Evolutionary conservation across 2,113 vertebrate genomes (phyloP).

Genomic region (Serinus canaria): DNA sequence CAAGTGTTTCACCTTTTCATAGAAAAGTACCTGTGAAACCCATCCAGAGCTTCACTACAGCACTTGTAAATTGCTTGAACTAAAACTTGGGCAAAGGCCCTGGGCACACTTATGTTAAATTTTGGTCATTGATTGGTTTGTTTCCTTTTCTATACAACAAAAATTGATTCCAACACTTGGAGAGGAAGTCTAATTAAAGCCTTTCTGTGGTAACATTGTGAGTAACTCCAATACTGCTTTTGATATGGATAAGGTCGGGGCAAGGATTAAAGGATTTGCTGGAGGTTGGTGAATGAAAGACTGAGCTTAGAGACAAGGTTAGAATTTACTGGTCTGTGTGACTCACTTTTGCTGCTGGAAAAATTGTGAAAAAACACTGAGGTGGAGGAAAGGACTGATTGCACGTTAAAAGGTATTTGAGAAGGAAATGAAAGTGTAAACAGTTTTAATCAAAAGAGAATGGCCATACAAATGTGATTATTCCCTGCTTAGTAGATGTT

Average conservation of each 20-base stretch:
- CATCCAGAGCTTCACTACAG: background rate
- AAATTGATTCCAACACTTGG: background rate
- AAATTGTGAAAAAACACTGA: background rate
- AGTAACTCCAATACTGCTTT: background rate
- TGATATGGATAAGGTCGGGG: background rate
- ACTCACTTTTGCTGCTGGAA: background rate
- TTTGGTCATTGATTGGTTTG: background rate
- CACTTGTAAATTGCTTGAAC: background rate
- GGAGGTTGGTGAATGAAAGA: background rate
- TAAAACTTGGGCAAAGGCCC: background rate
- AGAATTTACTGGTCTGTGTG: background rate
- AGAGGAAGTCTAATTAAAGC: background rate
- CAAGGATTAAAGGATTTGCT: background rate
- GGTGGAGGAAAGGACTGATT: background rate
- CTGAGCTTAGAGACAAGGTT: background rate
- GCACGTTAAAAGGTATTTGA: background rate
- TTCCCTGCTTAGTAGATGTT: background rate
- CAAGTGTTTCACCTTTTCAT: background rate
- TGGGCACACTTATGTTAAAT: background rate
- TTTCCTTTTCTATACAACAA: background rate
- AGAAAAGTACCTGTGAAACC: background rate
- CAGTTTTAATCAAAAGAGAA: background rate
- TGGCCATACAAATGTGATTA: background rate
- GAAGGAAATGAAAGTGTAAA: background rate
- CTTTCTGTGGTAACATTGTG: background rate